Percentiles rank a stretch among this genome's conserved stretches.
Evolutionary conservation across 2,797 vertebrate species (phyloP).

Genomic region (Balearica regulorum): DNA sequence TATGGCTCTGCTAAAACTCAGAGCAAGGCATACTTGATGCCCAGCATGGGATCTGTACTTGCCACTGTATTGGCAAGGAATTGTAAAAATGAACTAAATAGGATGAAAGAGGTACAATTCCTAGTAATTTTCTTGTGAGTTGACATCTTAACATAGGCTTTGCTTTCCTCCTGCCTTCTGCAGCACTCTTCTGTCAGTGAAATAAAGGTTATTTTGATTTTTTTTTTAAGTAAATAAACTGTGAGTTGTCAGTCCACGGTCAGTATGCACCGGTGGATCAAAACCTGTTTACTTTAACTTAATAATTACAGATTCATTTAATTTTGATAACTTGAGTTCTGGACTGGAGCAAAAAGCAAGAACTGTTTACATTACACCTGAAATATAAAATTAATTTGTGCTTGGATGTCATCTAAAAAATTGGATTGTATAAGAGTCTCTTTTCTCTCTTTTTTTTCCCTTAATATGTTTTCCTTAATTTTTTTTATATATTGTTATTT

Average conservation of each 20-base stretch:
- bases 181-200: background rate
- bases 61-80: background rate
- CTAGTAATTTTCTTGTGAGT: background rate
- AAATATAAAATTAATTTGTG: background rate
- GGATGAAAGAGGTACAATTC: background rate
- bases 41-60: background rate
- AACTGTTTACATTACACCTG: background rate
- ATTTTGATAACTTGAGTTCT: background rate
- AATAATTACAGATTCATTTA: background rate
- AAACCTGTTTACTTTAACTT: background rate
- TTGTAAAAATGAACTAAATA: background rate
- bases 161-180: background rate
- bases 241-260: fast-evolving
- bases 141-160: background rate
- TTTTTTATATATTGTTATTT: background rate
- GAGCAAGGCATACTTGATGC: background rate
- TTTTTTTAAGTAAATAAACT: background rate
- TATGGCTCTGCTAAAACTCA: background rate
- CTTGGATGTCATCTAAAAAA: background rate
- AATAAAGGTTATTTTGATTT: background rate
- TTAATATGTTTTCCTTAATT: background rate
- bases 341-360: background rate
- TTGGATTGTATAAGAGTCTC: background rate
- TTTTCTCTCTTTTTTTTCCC: background rate
- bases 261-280: background rate